Base-by-base conservation (phyloP, 1,140 invertebrate genomes). In the Latrodectus geometricus region DNA sequence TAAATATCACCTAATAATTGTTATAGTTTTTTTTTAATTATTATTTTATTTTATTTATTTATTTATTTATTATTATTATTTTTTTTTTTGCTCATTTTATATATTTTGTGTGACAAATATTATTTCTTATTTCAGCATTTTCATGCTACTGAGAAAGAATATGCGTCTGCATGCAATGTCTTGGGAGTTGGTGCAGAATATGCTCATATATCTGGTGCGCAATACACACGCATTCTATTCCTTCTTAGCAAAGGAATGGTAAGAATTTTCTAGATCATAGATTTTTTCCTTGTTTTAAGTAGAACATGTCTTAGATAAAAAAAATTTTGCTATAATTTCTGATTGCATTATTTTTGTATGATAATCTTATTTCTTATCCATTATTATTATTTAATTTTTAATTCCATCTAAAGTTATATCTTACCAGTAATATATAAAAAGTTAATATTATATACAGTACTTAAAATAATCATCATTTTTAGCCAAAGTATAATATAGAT, bases 171-270 rank as follows among this genome's bases (percentile, higher is more conserved):
- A 2, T 96, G 95, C 89, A 96, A 95, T 91, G 91, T 99, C 88
- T 92, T 99, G 14, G 96, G 95, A n/a, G 95, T 97, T 75, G 97
- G 97, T 23, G 96, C 96, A 15, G 97, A 99, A 89, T 99, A 97
- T 93, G 96, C 97, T n/a, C 95, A 97, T 89, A 95, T 97, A 89
- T 96, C 96, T 61, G 95, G 95, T 91, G 96, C 96, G 49, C 94
- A 95, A 88, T 98, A 99, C 90, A 97, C 97, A 4, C 94, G 96
- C 92, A 94, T 98, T 56, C 92, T 99, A 80, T 99, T 99, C 93
- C 92, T 98, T 87, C 93, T 99, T 56, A 98, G 96, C 92, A 95
- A 97, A 91, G 97, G 96, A 91, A 98, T 99, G 97, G 96, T 96
- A 91, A 92, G 93, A 90, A 69, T 7, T 81, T 68, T 74, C 11